These are phyloP conservation scores for Marmota monax DNA, from an alignment of 2,113 vertebrate genomes.

Conservation along the genomic window DNA sequence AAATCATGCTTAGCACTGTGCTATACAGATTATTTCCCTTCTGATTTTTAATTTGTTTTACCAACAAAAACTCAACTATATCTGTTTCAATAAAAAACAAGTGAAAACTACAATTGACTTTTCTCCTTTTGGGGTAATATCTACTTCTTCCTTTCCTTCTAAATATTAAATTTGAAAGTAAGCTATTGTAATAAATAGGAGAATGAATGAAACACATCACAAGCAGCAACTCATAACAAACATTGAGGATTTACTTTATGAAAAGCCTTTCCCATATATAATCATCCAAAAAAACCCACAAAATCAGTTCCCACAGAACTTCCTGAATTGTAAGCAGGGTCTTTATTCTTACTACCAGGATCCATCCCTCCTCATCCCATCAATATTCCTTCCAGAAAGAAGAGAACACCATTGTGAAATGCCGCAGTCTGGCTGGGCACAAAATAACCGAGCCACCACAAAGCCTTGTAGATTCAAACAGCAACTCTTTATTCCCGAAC, in stretches of 20 bases:
- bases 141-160: slow-evolving; percentile 44
- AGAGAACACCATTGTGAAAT: background rate
- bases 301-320: background rate
- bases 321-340: background rate
- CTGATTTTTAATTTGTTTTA: background rate
- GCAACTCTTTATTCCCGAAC: no score
- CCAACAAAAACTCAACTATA: background rate
- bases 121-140: background rate
- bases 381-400: background rate
- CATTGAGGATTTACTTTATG: background rate
- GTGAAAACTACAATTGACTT: slow-evolving; percentile 44
- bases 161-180: slow-evolving; percentile 58
- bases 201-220: background rate
- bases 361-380: background rate
- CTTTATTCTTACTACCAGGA: background rate
- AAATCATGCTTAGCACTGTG: background rate
- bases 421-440: no score
- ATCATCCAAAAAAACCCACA: background rate
- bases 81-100: slow-evolving; percentile 1
- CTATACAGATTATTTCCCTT: background rate
- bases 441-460: no score
- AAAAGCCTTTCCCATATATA: background rate
- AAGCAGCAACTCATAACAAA: background rate
- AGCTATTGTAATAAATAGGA: background rate
- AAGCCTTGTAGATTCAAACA: no score